A percentile compares a stretch with the other conserved stretches of the same genome.
phyloP scores from a whole-genome alignment of 2,888 invertebrate genomes.

The Heliconius ethilla region DNA sequence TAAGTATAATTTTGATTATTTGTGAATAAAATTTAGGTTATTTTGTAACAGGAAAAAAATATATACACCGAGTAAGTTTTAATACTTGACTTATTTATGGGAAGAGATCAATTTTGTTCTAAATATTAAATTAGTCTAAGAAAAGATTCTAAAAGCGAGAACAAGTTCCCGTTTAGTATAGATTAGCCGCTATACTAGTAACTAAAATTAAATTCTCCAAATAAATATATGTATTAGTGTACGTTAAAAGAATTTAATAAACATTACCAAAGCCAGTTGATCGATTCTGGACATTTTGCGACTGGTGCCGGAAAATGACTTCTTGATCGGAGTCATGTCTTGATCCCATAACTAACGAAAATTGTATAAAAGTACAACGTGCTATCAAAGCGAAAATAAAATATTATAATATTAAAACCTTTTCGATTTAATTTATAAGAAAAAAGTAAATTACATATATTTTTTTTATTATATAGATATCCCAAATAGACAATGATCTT shows the following conservation, averaged over 20 bases:
- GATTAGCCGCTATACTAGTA: too few species aligned
- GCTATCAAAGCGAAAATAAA: slow-evolving; percentile 46
- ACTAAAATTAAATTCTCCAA: slow-evolving; percentile 38
- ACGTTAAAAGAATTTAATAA: not conserved
- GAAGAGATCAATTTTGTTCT: too few species aligned
- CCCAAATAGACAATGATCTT: not conserved
- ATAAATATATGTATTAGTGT: slow-evolving; percentile 1
- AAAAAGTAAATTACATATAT: not conserved
- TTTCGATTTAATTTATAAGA: not conserved
- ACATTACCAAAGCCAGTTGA: slow-evolving; percentile 89
- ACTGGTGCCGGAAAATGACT: slow-evolving; percentile 88
- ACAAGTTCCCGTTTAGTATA: too few species aligned
- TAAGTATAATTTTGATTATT: not conserved
- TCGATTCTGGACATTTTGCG: slow-evolving; percentile 92
- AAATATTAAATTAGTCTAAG: too few species aligned
- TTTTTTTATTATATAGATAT: not conserved
- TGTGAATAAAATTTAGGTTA: not conserved
- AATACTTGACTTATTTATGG: too few species aligned
- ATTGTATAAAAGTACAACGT: slow-evolving; percentile 47
- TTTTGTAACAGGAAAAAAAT: not conserved
- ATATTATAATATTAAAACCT: not conserved
- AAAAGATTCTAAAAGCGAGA: too few species aligned
- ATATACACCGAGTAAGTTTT: too few species aligned
- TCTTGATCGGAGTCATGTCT: slow-evolving; percentile 92
- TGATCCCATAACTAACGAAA: slow-evolving; percentile 90